Conservation (phyloP, 2,797 vertebrate species). For the Pagetopsis macropterus region DNA sequence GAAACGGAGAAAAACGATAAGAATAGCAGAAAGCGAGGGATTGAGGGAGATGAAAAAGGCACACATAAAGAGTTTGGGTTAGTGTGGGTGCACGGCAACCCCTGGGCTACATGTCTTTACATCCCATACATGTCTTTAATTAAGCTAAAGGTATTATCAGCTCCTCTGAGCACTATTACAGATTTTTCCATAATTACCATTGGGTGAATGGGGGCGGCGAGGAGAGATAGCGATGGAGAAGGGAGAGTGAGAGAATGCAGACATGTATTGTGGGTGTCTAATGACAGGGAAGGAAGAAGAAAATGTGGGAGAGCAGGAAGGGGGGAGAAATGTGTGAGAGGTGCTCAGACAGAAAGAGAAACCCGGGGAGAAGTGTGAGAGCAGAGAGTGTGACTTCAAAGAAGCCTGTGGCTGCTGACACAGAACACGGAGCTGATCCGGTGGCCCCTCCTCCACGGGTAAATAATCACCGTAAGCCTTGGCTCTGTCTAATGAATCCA, state of each 20-base stretch:
- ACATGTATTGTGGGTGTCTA: conserved; percentile 73
- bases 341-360: conserved; percentile 54
- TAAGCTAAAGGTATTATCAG: conserved; percentile 86
- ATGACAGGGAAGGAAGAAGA: conserved; percentile 61
- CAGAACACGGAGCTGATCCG: conserved; percentile 62
- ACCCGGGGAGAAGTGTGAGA: conserved; percentile 50
- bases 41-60: conserved; percentile 67
- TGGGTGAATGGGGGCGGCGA: conserved; percentile 73
- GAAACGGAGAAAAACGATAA: conserved; percentile 54
- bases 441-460: conserved; percentile 68
- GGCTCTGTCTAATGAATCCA: conserved; percentile 78
- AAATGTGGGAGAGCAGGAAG: conserved; percentile 17
- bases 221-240: conserved; percentile 56
- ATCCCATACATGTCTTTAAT: conserved; percentile 87
- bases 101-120: conserved; percentile 83
- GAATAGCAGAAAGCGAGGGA: conserved; percentile 56
- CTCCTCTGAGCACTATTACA: conserved; percentile 82
- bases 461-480: conserved; percentile 81
- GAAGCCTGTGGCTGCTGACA: conserved; percentile 69
- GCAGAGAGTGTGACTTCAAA: conserved; percentile 69
- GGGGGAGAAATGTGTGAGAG: conserved; percentile 47
- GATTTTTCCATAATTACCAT: conserved; percentile 85
- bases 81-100: conserved; percentile 74
- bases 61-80: conserved; percentile 70
- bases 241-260: conserved; percentile 46